Conservation (phyloP, 2,797 vertebrate species). For the Pangasius larnaudii region DNA sequence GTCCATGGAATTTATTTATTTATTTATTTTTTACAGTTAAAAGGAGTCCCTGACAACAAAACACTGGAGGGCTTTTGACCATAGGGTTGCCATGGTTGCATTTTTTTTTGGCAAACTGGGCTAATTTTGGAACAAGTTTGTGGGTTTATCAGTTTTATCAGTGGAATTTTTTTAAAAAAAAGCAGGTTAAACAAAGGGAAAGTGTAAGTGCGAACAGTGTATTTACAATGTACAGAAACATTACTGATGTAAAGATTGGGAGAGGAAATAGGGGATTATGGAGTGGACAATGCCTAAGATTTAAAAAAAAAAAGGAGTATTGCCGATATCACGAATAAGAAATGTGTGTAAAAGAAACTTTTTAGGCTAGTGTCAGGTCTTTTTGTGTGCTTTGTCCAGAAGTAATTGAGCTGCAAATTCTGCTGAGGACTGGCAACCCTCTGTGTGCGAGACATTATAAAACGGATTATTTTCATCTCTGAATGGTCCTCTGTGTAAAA, state of each 20-base stretch:
- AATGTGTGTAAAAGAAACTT: not conserved
- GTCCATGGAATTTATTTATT: not conserved
- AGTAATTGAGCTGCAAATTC: not conserved
- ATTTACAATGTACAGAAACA: not conserved
- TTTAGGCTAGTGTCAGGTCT: not conserved
- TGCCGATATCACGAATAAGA: not conserved
- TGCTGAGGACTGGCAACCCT: not conserved
- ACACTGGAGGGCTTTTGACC: not conserved
- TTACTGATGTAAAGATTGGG: not conserved
- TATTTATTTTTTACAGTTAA: not conserved
- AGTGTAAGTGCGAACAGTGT: not conserved
- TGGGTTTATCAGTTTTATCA: too few species aligned
- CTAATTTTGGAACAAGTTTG: not conserved
- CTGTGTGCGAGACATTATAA: not conserved
- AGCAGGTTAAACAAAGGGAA: not conserved
- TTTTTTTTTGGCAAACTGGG: not conserved
- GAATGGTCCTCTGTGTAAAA: constrained; percentile 1
- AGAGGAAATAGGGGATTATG: not conserved
- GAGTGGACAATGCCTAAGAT: not conserved
- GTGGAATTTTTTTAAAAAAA: not conserved
- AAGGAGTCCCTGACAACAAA: not conserved
- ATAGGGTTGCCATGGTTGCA: not conserved
- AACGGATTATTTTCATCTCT: not conserved
- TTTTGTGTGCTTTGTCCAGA: not conserved
- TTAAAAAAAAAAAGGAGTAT: not conserved